These are phyloP conservation scores for Dysidea cf. avara DNA, from an alignment of 37 sponge, comb jelly and placozoan species.

Conservation along the genomic window DNA sequence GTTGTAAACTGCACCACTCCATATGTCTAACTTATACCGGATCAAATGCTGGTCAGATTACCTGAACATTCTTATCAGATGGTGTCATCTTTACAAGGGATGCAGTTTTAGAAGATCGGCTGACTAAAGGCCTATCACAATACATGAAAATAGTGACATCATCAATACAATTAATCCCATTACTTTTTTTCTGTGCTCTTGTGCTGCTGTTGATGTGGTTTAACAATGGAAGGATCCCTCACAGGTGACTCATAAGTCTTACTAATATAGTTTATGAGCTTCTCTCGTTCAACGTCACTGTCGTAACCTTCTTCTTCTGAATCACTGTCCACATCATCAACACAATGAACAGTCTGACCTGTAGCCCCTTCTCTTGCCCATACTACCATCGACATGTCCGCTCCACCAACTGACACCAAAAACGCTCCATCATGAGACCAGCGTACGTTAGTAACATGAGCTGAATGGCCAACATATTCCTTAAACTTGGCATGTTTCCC, in stretches of 20 bases:
- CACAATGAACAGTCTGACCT: neutral
- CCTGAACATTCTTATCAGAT: too few relatives aligned
- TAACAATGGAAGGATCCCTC: conserved; percentile 49
- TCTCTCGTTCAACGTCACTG: conserved; percentile 95
- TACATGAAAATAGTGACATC: too few relatives aligned
- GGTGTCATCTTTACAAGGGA: too few relatives aligned
- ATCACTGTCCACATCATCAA: conserved; percentile 89
- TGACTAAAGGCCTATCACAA: too few relatives aligned
- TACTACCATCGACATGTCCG: conserved; percentile 86
- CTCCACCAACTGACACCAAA: conserved; percentile 90
- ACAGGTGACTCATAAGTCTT: conserved; percentile 88
- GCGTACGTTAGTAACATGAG: conserved; percentile 97
- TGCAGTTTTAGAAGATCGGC: too few relatives aligned
- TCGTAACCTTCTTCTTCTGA: conserved; percentile 94
- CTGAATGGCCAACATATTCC: conserved; percentile 95
- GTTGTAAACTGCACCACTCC: too few relatives aligned
- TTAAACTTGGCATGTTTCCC: conserved; percentile 93
- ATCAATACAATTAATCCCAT: neutral
- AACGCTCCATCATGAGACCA: conserved; percentile 70
- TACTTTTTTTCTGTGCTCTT: too few relatives aligned
- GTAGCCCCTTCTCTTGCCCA: conserved; percentile 48
- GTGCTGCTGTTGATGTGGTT: conserved; percentile 29
- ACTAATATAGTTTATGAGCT: conserved; percentile 76
- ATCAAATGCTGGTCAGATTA: too few relatives aligned
- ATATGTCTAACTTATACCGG: too few relatives aligned